A percentile compares a stretch with the other conserved stretches of the same genome.
Evolutionary conservation across 1,140 invertebrate genomes (phyloP).

Genomic region (Eciton burchellii): DNA sequence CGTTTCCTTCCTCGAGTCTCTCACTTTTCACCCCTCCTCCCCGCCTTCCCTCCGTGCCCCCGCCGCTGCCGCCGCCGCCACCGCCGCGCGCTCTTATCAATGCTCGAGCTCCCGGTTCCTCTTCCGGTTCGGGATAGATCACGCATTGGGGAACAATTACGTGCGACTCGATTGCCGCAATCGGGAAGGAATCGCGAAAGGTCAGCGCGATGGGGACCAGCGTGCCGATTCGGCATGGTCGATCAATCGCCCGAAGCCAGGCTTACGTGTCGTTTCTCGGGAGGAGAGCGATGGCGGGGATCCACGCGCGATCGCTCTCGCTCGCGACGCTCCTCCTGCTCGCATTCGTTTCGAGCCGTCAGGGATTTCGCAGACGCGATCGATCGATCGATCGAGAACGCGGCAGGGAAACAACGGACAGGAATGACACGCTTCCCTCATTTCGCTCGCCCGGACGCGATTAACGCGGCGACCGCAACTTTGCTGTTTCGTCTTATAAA

Average conservation of each 20-base stretch:
- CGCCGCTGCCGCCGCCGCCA: too few relatives aligned
- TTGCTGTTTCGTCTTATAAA: too few relatives aligned
- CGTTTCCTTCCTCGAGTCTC: slow-evolving; percentile 17
- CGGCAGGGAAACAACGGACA: too few relatives aligned
- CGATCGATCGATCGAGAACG: too few relatives aligned
- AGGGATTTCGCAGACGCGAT: too few relatives aligned
- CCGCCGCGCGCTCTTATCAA: slow-evolving; percentile 22
- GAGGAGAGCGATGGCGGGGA: too few relatives aligned
- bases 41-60: too few relatives aligned
- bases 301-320: too few relatives aligned
- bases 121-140: neutral
- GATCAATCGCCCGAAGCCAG: slow-evolving; percentile 35
- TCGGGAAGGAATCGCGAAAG: slow-evolving; percentile 40
- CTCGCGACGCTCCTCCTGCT: too few relatives aligned
- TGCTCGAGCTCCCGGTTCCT: neutral
- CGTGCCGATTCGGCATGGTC: slow-evolving; percentile 29
- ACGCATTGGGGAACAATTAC: slow-evolving; percentile 22
- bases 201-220: slow-evolving; percentile 42
- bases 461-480: neutral
- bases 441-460: slow-evolving; percentile 13
- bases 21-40: slow-evolving; percentile 36
- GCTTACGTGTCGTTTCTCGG: too few relatives aligned
- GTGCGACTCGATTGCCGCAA: neutral
- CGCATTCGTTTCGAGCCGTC: too few relatives aligned
- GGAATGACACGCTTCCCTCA: slow-evolving; percentile 24